Evolutionary conservation across 2,113 vertebrate genomes (phyloP), one percentile per base, ranked within the genome.

Genomic region (Ceratotherium simum): DNA sequence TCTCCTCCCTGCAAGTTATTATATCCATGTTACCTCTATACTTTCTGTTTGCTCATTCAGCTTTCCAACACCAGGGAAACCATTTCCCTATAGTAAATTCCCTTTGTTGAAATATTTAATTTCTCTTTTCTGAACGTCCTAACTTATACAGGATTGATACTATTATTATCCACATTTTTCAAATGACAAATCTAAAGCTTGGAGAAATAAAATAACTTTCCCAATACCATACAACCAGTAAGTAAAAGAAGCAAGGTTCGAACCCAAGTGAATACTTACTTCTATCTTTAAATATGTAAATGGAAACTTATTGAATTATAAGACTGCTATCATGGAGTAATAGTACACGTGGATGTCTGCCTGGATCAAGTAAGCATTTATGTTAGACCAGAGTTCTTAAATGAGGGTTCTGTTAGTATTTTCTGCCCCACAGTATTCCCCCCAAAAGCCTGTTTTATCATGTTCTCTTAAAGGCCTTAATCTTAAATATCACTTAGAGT

Each of bases 111-210:
- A 94, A n/a, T 72, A 86, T 31, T 81, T 67, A 16, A 62, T 94
- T 78, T 83, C 84, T 90, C 62, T 87, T 92, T 79, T 87, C 73
- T 64, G 42, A 97, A 81, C 29, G 29, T 75, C 14, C 76, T 33
- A 82, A 67, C 21, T 86, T 8, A 62, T 25, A 17, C 6, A 72
- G 51, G 36, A 89, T 42, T 33, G 51, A 67, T 42, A 18, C 5
- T 81, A 23, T 73, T 85, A 42, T 64, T 80, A 27, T 12, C 39
- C 20, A 78, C 84, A 72, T 21, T 51, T 93, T 82, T 89, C 70
- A 89, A 48, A 67, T 46, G 20, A 58, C 46, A 72, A 17, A 23
- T 65, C 69, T 70, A 42, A 91, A 93, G 17, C 69, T 42, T 62
- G 10, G 3, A 65, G 39, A 72, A 84, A 81, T 46, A 76, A 81